These are phyloP conservation scores for Margaritifera margaritifera DNA, from an alignment of 2,888 invertebrate genomes.

Conservation along the genomic window DNA sequence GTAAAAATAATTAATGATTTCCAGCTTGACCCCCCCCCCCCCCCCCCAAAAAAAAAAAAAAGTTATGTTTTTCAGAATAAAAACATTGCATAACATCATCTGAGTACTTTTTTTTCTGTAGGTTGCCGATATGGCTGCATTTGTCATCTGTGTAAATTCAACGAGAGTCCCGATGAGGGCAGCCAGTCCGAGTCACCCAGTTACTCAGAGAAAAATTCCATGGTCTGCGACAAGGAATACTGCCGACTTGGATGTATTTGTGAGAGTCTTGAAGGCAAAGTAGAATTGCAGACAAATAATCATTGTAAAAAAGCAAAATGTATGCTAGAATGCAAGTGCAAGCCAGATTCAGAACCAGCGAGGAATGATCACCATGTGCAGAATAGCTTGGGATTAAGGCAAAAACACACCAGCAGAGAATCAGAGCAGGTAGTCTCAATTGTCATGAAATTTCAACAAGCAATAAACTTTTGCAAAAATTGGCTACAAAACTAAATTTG, in stretches of 20 bases:
- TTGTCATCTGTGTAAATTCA: conserved; percentile 61
- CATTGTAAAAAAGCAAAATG: conserved; percentile 58
- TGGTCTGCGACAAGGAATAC: conserved; percentile 63
- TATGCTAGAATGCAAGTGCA: conserved; percentile 51
- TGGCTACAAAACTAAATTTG: too few relatives aligned
- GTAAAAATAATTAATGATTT: too few relatives aligned
- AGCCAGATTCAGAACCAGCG: conserved; percentile 7
- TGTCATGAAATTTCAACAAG: too few relatives aligned
- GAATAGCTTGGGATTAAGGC: too few relatives aligned
- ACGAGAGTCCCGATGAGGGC: conserved; percentile 44
- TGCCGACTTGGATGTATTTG: conserved; percentile 68
- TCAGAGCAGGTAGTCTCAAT: too few relatives aligned
- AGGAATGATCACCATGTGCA: neutral
- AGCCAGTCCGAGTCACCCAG: conserved; percentile 8
- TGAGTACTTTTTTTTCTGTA: conserved; percentile 19
- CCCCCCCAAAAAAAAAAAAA: too few relatives aligned
- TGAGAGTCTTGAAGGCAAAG: conserved; percentile 48
- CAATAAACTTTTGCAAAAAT: too few relatives aligned
- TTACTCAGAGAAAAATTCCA: conserved; percentile 18
- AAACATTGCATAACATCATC: neutral
- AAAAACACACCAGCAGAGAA: too few relatives aligned
- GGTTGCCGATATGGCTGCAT: conserved; percentile 68
- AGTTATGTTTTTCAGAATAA: too few relatives aligned
- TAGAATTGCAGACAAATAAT: neutral
- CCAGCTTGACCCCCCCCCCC: too few relatives aligned